These are phyloP conservation scores for Hydrophis major DNA, from an alignment of 2,797 vertebrate species.

Conservation along the genomic window DNA sequence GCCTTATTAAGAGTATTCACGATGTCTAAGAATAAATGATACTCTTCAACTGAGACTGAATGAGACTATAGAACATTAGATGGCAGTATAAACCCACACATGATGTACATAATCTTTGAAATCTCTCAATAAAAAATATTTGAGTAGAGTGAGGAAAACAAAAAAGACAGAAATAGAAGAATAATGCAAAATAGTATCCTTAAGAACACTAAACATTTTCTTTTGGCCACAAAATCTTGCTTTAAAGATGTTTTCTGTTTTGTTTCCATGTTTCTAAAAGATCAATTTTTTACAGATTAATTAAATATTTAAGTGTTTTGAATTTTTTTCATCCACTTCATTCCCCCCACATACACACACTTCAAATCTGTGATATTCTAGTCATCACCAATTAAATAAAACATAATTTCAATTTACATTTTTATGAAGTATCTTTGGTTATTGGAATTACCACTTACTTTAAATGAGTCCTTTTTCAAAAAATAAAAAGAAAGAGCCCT, in stretches of 20 bases:
- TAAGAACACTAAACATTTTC: constrained; percentile 13
- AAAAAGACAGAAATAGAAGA: neutral
- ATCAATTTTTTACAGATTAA: neutral
- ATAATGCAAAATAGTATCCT: constrained; percentile 23
- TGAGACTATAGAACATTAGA: constrained; percentile 51
- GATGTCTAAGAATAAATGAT: neutral
- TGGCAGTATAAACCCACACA: constrained; percentile 64
- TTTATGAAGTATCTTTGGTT: neutral
- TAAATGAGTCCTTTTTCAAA: neutral
- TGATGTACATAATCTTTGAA: constrained; percentile 16
- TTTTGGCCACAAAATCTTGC: neutral
- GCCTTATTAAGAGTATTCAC: neutral
- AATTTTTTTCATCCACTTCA: constrained; percentile 20
- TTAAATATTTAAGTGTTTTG: constrained; percentile 17
- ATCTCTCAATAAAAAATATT: constrained; percentile 24
- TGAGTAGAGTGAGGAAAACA: neutral
- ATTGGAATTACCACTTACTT: neutral
- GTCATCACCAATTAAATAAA: neutral
- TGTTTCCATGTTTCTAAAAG: neutral
- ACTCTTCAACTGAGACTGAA: neutral
- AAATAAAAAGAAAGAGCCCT: neutral
- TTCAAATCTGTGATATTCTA: constrained; percentile 1
- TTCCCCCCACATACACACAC: neutral
- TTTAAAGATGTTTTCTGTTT: constrained; percentile 8
- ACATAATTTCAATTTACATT: neutral